Evolutionary conservation across 2,888 invertebrate genomes (phyloP).

Genomic region (Melinaea marsaeus): DNA sequence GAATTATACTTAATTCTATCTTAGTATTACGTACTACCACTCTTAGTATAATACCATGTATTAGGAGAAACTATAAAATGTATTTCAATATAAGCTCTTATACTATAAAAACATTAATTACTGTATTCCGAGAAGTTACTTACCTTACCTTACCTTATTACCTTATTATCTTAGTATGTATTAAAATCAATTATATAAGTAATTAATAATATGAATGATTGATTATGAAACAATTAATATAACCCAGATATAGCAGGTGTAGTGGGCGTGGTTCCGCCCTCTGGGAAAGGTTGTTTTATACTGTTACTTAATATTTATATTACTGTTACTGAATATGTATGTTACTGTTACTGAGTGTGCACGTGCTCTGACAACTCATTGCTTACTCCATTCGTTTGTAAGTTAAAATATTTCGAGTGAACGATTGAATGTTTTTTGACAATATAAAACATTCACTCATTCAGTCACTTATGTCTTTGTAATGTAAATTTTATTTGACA

Average conservation of each 20-base stretch:
- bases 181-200: slow-evolving; percentile 2
- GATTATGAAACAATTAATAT: slow-evolving; percentile 22
- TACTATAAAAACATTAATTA: too few species aligned
- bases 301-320: slow-evolving; percentile 27
- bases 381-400: slow-evolving; percentile 4
- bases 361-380: slow-evolving; percentile 22
- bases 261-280: slow-evolving; percentile 29
- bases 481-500: too few species aligned
- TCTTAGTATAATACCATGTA: not conserved
- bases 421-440: not conserved
- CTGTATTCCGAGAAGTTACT: too few species aligned
- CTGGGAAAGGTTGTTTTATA: slow-evolving; percentile 34
- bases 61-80: not conserved
- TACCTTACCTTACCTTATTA: too few species aligned
- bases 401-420: not conserved
- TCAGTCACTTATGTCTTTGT: too few species aligned
- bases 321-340: slow-evolving; percentile 35
- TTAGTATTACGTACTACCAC: slow-evolving; percentile 21
- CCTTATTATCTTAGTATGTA: not conserved
- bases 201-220: slow-evolving; percentile 13
- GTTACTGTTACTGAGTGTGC: slow-evolving; percentile 17
- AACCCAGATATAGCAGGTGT: slow-evolving; percentile 31
- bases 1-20: slow-evolving; percentile 28
- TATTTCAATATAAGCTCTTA: too few species aligned
- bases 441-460: too few species aligned